Evolutionary conservation across 2,888 invertebrate species (phyloP).

Genomic region (Seira sanloemensis): DNA sequence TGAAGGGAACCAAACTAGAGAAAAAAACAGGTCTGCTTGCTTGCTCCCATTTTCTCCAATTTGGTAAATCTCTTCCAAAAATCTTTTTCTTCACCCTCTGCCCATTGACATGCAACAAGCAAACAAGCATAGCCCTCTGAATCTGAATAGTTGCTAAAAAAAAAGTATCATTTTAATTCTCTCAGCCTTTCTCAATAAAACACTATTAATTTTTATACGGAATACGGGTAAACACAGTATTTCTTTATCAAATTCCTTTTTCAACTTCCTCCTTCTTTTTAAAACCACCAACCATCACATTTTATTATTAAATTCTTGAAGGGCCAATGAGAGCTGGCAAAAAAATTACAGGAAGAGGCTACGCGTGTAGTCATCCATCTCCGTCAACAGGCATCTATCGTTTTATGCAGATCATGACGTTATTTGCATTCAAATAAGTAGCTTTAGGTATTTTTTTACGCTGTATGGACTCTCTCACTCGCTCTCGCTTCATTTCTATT

Average conservation of each 20-base stretch:
- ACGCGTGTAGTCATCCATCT: constrained; percentile 51
- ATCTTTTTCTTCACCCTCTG: constrained; percentile 2
- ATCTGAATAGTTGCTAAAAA: not conserved
- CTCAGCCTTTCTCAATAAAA: constrained; percentile 45
- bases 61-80: constrained; percentile 46
- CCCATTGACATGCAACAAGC: constrained; percentile 56
- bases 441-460: constrained; percentile 29
- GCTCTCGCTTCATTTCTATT: not conserved
- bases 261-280: not conserved
- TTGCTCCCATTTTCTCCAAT: constrained; percentile 10
- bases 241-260: not conserved
- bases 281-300: not conserved
- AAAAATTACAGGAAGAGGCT: constrained; percentile 36
- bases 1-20: not conserved
- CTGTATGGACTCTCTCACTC: not conserved
- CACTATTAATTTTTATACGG: constrained; percentile 16
- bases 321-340: not conserved
- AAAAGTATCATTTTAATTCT: constrained; percentile 57
- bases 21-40: not conserved
- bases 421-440: constrained; percentile 63
- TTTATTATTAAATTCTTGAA: not conserved
- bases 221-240: constrained; percentile 14
- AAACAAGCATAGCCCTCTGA: not conserved
- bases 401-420: constrained; percentile 57
- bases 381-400: constrained; percentile 53